These are phyloP conservation scores for Poecile montanus DNA, from an alignment of 2,797 vertebrate species.

Conservation along the genomic window DNA sequence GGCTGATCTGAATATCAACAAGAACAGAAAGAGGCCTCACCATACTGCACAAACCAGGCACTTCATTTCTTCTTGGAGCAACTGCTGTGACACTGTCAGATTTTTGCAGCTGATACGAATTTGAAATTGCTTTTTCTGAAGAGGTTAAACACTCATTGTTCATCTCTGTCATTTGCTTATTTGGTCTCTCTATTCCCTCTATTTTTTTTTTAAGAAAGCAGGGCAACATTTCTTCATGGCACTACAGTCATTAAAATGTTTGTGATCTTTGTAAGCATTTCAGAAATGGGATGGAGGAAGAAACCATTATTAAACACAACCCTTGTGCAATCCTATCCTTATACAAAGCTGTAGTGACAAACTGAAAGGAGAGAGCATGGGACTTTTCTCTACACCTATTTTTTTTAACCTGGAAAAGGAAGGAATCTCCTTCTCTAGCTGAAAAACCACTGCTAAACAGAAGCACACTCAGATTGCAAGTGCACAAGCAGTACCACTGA, in stretches of 20 bases:
- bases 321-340: background rate
- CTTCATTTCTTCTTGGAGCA: background rate
- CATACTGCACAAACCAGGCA: background rate
- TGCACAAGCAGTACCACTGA: background rate
- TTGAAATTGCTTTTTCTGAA: background rate
- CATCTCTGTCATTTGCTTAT: background rate
- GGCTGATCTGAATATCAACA: background rate
- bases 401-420: background rate
- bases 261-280: background rate
- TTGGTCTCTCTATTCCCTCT: background rate
- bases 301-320: background rate
- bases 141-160: background rate
- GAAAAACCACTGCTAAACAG: background rate
- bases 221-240: background rate
- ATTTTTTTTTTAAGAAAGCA: background rate
- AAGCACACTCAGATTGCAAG: background rate
- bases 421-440: background rate
- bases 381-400: background rate
- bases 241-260: background rate
- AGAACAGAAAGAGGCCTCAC: background rate
- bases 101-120: background rate
- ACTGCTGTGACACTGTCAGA: background rate
- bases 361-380: background rate
- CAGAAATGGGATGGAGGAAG: background rate
- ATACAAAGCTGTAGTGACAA: background rate